Evolutionary conservation across 2,113 vertebrate species (phyloP).

Genomic region (Riparia riparia): DNA sequence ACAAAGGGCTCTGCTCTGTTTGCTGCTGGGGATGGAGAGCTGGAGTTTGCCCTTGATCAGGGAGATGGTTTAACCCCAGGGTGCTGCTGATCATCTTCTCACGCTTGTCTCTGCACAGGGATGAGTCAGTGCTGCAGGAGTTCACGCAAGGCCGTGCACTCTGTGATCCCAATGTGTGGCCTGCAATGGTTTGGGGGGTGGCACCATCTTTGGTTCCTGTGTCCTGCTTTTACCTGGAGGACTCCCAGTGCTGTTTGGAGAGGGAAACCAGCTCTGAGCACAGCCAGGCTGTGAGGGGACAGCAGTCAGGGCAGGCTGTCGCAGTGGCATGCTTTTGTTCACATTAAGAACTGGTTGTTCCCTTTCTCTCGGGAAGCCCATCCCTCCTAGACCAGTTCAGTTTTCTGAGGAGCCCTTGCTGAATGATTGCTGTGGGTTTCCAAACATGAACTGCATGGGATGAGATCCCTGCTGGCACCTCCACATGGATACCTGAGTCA

Average conservation of each 20-base stretch:
- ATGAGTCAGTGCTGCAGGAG: background rate
- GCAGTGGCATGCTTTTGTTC: background rate
- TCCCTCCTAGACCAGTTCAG: background rate
- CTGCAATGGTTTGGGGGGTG: background rate
- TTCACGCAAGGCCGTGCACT: accelerated
- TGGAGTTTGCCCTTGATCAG: background rate
- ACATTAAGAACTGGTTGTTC: background rate
- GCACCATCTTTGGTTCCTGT: background rate
- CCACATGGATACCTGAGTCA: background rate
- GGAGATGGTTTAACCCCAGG: background rate
- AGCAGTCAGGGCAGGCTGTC: background rate
- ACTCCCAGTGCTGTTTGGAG: background rate
- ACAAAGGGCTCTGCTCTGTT: background rate
- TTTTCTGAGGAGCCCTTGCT: background rate
- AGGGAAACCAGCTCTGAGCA: background rate
- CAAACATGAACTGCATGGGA: accelerated
- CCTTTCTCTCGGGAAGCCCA: background rate
- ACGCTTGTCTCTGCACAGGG: background rate
- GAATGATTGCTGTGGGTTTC: background rate
- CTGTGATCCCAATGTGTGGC: accelerated
- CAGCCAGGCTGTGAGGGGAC: background rate
- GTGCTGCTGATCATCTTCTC: background rate
- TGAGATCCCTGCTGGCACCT: background rate
- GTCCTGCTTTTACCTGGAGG: background rate
- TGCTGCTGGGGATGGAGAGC: background rate